Conservation (phyloP, 2,797 vertebrate species). For the Psittacula derbiana region DNA sequence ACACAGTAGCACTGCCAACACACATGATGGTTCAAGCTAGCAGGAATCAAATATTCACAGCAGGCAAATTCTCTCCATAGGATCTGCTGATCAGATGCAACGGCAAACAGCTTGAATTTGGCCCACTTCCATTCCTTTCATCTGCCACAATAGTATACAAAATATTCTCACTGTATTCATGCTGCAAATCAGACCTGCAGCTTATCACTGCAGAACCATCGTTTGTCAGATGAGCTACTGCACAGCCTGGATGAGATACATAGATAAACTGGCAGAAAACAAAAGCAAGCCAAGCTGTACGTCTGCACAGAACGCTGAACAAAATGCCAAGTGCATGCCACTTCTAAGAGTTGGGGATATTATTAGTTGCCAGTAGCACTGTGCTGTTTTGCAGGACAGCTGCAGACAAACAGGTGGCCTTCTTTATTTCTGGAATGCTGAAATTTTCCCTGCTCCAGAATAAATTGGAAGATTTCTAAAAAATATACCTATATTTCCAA, state of each 20-base stretch:
- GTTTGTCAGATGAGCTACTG: slow-evolving; percentile 19
- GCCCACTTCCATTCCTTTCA: slow-evolving; percentile 34
- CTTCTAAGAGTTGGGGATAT: slow-evolving; percentile 9
- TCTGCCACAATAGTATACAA: slow-evolving; percentile 10
- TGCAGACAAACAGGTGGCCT: slow-evolving; percentile 45
- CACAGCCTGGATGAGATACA: slow-evolving; percentile 18
- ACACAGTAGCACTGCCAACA: neutral
- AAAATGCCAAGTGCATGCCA: slow-evolving; percentile 2
- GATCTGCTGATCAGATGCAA: slow-evolving; percentile 68
- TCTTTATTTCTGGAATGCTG: slow-evolving; percentile 26
- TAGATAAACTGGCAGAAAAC: slow-evolving; percentile 44
- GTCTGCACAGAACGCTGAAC: neutral
- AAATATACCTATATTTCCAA: neutral
- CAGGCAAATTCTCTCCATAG: slow-evolving; percentile 68
- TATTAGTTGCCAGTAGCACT: slow-evolving; percentile 4
- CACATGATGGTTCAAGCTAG: slow-evolving; percentile 1
- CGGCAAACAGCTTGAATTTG: slow-evolving; percentile 42
- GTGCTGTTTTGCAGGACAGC: slow-evolving; percentile 21
- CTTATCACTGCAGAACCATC: slow-evolving; percentile 31
- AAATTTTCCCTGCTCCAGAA: slow-evolving; percentile 5
- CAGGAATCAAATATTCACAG: slow-evolving; percentile 54
- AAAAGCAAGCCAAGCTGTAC: slow-evolving; percentile 13
- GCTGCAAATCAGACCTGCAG: neutral
- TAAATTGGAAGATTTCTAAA: neutral
- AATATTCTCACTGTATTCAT: slow-evolving; percentile 26